A percentile compares a stretch with the other conserved stretches of the same genome.
Conservation (phyloP, 2,113 vertebrate genomes). For the Eleginops maclovinus region DNA sequence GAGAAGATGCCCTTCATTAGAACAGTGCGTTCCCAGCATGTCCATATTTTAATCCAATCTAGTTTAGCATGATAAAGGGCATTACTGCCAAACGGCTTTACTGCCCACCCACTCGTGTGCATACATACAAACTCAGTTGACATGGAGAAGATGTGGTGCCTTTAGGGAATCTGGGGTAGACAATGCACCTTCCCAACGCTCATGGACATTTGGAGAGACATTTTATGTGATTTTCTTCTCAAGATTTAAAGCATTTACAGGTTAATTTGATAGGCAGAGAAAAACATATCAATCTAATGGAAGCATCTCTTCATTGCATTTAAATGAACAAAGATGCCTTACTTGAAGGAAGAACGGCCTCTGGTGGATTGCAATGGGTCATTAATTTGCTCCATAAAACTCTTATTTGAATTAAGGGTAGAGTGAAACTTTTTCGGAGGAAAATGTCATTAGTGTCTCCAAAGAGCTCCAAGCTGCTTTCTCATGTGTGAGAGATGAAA, state of each 20-base stretch:
- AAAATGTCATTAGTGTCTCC: slow-evolving; percentile 49
- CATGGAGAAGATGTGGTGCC: slow-evolving; percentile 8
- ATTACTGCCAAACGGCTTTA: slow-evolving; percentile 53
- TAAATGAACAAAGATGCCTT: slow-evolving; percentile 57
- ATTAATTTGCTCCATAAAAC: slow-evolving; percentile 63
- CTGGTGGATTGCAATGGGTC: slow-evolving; percentile 43
- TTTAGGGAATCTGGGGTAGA: slow-evolving; percentile 1
- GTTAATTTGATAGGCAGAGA: slow-evolving; percentile 9
- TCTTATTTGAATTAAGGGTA: slow-evolving; percentile 50
- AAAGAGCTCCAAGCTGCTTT: slow-evolving; percentile 47
- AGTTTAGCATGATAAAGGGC: slow-evolving; percentile 75
- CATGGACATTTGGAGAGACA: not conserved
- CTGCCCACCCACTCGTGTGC: slow-evolving; percentile 42
- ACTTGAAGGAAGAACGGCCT: slow-evolving; percentile 50
- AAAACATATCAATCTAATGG: slow-evolving; percentile 35
- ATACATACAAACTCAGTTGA: slow-evolving; percentile 13
- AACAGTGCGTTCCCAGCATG: slow-evolving; percentile 37
- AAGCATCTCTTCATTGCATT: slow-evolving; percentile 53
- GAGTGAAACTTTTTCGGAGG: slow-evolving; percentile 43
- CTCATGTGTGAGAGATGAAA: slow-evolving; percentile 39
- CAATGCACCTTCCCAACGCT: slow-evolving; percentile 21
- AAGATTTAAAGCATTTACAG: slow-evolving; percentile 26
- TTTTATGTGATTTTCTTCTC: not conserved
- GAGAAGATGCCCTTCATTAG: slow-evolving; percentile 80
- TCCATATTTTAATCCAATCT: slow-evolving; percentile 79